A percentile compares a stretch with the other conserved stretches of the same genome.
phyloP scores from a whole-genome alignment of 1,140 invertebrate genomes.

The Drosophila micromelanica region DNA sequence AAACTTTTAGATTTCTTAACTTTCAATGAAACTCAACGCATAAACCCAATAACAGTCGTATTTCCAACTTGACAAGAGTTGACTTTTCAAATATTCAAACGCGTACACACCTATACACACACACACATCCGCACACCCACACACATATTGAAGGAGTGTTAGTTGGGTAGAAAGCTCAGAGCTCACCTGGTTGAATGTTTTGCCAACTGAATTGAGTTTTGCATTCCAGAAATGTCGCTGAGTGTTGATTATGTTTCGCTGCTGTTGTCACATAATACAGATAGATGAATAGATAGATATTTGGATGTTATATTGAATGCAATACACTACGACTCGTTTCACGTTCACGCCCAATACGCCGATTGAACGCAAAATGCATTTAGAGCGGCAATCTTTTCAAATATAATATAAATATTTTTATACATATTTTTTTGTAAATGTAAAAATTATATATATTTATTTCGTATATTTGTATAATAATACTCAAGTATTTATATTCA shows the following conservation, averaged over 20 bases:
- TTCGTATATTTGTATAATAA: constrained; percentile 13
- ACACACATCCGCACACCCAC: not conserved
- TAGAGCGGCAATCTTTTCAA: constrained; percentile 66
- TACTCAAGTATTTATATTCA: constrained; percentile 46
- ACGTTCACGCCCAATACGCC: constrained; percentile 41
- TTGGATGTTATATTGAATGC: constrained; percentile 33
- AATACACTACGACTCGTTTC: constrained; percentile 6
- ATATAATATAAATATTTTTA: constrained; percentile 41
- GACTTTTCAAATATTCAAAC: constrained; percentile 45
- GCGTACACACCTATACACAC: not conserved
- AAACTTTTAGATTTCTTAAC: not conserved
- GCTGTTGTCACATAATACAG: constrained; percentile 54
- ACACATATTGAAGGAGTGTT: not conserved
- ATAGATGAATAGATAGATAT: constrained; percentile 23
- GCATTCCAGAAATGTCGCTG: constrained; percentile 39
- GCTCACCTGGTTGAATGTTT: constrained; percentile 69
- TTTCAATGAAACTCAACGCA: not conserved
- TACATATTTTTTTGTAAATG: constrained; percentile 9
- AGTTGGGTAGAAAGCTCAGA: constrained; percentile 11
- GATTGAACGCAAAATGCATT: constrained; percentile 78
- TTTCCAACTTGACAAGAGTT: constrained; percentile 29
- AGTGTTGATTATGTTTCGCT: constrained; percentile 56
- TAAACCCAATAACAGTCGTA: constrained; percentile 18
- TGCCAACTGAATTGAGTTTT: constrained; percentile 71
- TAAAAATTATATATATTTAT: constrained; percentile 14